A percentile compares a stretch with the other conserved stretches of the same genome.
Conservation (phyloP, 2,113 vertebrate genomes). For the Vulpes vulpes region DNA sequence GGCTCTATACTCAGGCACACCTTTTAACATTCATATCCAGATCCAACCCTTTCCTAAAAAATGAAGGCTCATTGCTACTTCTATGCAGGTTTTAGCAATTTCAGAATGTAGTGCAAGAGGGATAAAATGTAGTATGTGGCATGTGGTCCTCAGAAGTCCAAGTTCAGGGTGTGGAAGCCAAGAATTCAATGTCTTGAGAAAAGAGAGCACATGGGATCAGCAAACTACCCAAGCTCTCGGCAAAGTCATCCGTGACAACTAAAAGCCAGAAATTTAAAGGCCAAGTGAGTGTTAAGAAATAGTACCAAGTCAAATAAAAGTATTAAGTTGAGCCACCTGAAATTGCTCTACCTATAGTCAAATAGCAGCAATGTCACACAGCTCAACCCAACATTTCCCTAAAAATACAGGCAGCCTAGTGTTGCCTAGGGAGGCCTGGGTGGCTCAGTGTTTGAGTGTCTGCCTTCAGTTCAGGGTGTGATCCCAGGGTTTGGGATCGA, state of each 20-base stretch:
- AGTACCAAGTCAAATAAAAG: conserved; percentile 54
- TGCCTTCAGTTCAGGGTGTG: background rate
- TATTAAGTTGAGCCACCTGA: background rate
- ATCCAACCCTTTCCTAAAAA: background rate
- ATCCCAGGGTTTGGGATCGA: background rate
- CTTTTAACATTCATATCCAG: background rate
- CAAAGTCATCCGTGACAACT: background rate
- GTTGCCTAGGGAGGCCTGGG: too few relatives aligned
- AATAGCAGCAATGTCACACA: background rate
- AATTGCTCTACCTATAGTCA: background rate
- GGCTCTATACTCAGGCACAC: background rate
- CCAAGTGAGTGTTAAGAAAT: conserved; percentile 30
- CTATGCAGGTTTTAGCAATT: background rate
- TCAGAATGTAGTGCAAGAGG: background rate
- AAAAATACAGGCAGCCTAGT: background rate
- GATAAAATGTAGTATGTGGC: background rate
- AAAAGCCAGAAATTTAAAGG: conserved; percentile 40
- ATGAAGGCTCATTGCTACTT: background rate
- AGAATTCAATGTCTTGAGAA: conserved; percentile 10
- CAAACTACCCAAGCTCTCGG: background rate
- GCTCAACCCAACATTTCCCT: background rate
- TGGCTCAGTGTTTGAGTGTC: background rate
- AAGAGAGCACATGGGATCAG: background rate
- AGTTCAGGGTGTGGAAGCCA: background rate
- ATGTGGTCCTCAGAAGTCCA: background rate